Percentiles rank a stretch among this genome's conserved stretches.
Conservation (phyloP, 2,797 vertebrate genomes). For the Bovichtus diacanthus region DNA sequence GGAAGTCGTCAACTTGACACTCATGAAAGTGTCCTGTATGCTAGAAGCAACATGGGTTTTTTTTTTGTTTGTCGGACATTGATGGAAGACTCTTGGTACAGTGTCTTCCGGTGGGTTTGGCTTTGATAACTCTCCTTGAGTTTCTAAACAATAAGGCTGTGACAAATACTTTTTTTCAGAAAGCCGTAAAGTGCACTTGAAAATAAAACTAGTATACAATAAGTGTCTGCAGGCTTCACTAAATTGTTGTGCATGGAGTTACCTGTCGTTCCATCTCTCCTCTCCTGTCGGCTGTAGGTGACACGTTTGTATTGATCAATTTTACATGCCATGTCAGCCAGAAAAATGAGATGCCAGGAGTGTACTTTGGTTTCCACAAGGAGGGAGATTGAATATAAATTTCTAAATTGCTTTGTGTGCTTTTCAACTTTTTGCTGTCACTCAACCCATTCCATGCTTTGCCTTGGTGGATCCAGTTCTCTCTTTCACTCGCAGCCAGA, state of each 20-base stretch:
- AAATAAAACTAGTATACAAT: slow-evolving; percentile 43
- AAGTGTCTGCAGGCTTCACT: slow-evolving; percentile 37
- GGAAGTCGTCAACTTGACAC: background rate
- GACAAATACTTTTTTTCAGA: background rate
- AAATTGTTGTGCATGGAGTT: slow-evolving; percentile 45
- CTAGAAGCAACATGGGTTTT: background rate
- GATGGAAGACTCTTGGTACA: background rate
- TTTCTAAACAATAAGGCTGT: background rate
- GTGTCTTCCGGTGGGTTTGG: background rate
- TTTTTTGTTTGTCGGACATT: background rate
- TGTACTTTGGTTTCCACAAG: slow-evolving; percentile 61
- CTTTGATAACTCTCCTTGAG: background rate
- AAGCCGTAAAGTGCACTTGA: slow-evolving; percentile 11
- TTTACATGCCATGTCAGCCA: slow-evolving; percentile 70
- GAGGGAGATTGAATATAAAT: slow-evolving; percentile 65
- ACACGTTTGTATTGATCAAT: slow-evolving; percentile 78
- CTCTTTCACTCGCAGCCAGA: slow-evolving; percentile 26
- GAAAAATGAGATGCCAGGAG: slow-evolving; percentile 70
- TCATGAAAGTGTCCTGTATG: background rate
- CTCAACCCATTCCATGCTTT: slow-evolving; percentile 26
- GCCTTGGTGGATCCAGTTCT: slow-evolving; percentile 15
- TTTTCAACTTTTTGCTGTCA: slow-evolving; percentile 68
- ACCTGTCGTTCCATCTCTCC: slow-evolving; percentile 61
- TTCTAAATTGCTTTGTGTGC: slow-evolving; percentile 74
- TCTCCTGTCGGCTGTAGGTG: slow-evolving; percentile 60